Base-by-base conservation (phyloP, 2,797 vertebrate species). In the Salarias fasciatus region DNA sequence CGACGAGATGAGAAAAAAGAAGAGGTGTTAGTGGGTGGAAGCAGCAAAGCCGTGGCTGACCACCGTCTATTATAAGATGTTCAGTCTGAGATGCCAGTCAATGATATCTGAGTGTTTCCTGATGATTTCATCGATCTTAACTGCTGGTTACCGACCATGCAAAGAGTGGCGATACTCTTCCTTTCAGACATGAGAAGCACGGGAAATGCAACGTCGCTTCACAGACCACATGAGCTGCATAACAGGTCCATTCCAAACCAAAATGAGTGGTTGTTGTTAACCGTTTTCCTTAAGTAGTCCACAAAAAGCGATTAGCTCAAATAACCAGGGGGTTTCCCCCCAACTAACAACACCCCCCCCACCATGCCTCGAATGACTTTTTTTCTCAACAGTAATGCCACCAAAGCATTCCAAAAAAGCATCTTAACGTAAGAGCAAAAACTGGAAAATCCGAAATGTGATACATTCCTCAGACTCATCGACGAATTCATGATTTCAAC, bases 201-300 rank as follows among this genome's bases (percentile, higher is more conserved):
- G 15, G 31, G 12, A 43, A 3, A 44, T 41, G 8, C 54, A 38
- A 57, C 48, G 71, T 42, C 14, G 48, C 53, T 50, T 41, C 43
- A 56, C 52, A 61, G 42, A 61, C 59, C 72, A 50, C 60, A 80
- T 8, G 33, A 41, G 33, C 53, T 31, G 11, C 7, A n/a, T 13
- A 58, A 41, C 13, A 48, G 11, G 24, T 63, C 62, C 31, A 73
- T 77, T 60, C 69, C 14, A 74, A 82, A 72, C 63, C 59, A 53
- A 24, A 72, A 15, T 13, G 3, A 63, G 4, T 31, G 18, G 43
- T 24, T 45, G 30, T 40, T 40, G 31, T 50, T 36, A 13, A 54
- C 38, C 8, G 30, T 37, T 57, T 69, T 79, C 65, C 49, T 60
- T 38, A 76, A 69, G 37, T 0, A 55, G 54, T 71, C 75, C 57